Base-by-base conservation (phyloP, 2,113 vertebrate species). In the Percina caprodes region DNA sequence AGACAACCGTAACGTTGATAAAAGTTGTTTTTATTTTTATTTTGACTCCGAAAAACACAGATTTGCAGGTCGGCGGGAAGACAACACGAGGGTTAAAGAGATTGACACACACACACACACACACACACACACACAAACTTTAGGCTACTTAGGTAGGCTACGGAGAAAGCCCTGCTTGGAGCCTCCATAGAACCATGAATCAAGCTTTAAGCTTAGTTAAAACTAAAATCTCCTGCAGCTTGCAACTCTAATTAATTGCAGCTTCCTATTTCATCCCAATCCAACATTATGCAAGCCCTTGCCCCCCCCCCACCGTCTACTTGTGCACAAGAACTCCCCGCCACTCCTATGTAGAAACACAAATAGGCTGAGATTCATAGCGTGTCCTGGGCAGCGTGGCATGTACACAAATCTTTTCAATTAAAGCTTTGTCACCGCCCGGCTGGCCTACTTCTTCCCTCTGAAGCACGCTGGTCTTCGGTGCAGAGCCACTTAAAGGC, bases 361-460 rank as follows among this genome's bases (percentile, higher is more conserved):
- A 72, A 42, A 65, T 67, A 52, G 39, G 42, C 56, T 48, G 67
- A 90, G 88, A 93, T 91, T 67, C 88, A 90, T 88, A 60, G 88
- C 75, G 83, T 84, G 88, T 91, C 74, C 83, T 26, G 19, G 30
- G 14, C 48, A 62, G 49, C 33, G 9, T 89, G 89, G 86, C 91
- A 84, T 85, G 77, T 84, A 86, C 93, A 93, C 91, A 90, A 86
- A 91, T 93, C 90, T 91, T 91, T 74, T 88, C 89, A 91, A 89
- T 90, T 85, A 91, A 89, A 84, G 85, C 82, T 73, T 82, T 88
- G 85, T 86, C 89, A 77, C 78, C 77, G 86, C 86, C 69, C 77
- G 42, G 54, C 23, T 89, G 89, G 71, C 90, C 89, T 87, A 90
- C 77, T 90, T 91, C 9, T 58, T 6, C 66, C 88, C 59, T 68